Evolutionary conservation across 2,113 vertebrate species (phyloP), one percentile per base, ranked within the genome.

Genomic region (Butastur rufipennis): DNA sequence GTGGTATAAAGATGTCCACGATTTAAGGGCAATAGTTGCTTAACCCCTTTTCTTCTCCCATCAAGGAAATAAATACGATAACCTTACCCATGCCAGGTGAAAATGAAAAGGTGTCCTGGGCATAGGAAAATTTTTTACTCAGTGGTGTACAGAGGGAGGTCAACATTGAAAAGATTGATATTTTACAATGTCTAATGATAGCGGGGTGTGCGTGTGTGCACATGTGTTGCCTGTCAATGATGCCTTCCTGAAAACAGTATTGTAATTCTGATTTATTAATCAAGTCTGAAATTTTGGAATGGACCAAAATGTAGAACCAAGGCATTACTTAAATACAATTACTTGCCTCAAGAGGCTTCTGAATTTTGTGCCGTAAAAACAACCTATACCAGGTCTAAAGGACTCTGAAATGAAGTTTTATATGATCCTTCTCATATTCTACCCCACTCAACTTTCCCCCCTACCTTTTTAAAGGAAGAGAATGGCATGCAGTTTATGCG

Each of bases 121-220:
- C 29, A 26, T 25, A 21, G 17, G 47, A 40, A 26, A 52, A 27
- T 29, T 18, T 75, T 59, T 72, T 65, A 48, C 26, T 77, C 32
- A 36, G 17, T 59, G 43, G 27, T 52, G 36, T 53, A 16, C 23
- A 38, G 55, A 53, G 45, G 19, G 53, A 23, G 55, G 62, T 72
- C 48, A 82, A 20, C 62, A 32, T 14, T 52, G 34, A n/a, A 45
- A 61, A 71, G 23, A 53, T 12, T 16, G 62, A 26, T 52, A 45
- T 38, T 53, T 53, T 38, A 61, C 34, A 61, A 3, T 61, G 38
- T 43, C 45, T 45, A 20, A 38, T 75, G 21, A 22, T 61, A 15
- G 32, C 5, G 26, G 7, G 7, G 4, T 12, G 45, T 0, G 9
- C 8, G 9, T 34, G 5, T 29, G 9, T 47, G 4, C 19, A 2